phyloP scores from a whole-genome alignment of 2,888 invertebrate genomes.

The Torymus tubicola region DNA sequence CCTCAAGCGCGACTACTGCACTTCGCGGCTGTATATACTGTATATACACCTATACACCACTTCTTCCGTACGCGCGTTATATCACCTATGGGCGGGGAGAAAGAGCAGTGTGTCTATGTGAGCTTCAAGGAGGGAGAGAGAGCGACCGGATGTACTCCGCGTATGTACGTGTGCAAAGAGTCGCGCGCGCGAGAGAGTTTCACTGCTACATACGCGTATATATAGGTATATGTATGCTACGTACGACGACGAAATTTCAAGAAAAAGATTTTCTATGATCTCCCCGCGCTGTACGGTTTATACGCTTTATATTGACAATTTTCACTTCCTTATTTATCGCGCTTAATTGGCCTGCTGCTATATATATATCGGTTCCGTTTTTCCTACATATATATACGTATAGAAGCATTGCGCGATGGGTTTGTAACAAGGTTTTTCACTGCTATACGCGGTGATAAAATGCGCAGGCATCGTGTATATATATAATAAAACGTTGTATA shows the following conservation, averaged over 20 bases:
- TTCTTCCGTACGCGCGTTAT: conserved; percentile 29
- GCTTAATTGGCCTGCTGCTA: conserved; percentile 23
- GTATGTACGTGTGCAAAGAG: no score
- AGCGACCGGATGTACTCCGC: conserved; percentile 46
- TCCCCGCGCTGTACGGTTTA: not conserved
- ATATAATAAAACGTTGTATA: conserved; percentile 10
- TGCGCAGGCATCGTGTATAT: no score
- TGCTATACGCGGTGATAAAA: not conserved
- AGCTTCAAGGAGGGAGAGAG: conserved; percentile 21
- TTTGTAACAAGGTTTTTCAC: no score
- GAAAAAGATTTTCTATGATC: conserved; percentile 25
- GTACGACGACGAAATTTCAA: conserved; percentile 41
- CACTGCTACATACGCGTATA: not conserved
- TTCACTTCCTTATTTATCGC: conserved; percentile 52
- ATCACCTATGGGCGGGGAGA: conserved; percentile 30
- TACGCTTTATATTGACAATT: conserved; percentile 22
- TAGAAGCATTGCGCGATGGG: no score
- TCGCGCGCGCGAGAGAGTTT: conserved; percentile 59
- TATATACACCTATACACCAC: not conserved
- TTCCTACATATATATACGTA: not conserved
- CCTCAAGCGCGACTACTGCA: conserved; percentile 43
- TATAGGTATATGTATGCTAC: not conserved
- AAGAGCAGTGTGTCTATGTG: conserved; percentile 27
- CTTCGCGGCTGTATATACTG: conserved; percentile 27
- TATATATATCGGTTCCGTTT: not conserved